Conservation (phyloP, 64 coral and sea anemone genomes). For the Acropora yongei region DNA sequence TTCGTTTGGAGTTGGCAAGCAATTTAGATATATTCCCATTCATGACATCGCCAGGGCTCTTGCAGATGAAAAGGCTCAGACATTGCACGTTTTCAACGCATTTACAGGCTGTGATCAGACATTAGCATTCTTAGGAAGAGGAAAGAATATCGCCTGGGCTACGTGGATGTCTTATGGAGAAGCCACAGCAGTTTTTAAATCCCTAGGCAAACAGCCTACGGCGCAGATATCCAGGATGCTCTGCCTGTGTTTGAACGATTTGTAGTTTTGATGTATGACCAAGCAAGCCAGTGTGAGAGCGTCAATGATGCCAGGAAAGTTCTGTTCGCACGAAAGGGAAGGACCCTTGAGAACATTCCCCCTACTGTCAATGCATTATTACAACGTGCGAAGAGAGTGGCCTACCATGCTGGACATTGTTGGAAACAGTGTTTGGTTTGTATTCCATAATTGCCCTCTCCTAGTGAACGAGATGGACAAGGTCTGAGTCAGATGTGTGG, state of each 20-base stretch:
- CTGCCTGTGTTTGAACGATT: slow-evolving; percentile 68
- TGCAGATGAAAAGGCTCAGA: slow-evolving; percentile 46
- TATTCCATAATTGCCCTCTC: too few species aligned
- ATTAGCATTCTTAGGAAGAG: slow-evolving; percentile 28
- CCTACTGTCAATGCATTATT: too few species aligned
- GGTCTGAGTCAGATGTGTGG: too few species aligned
- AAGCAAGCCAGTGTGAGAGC: slow-evolving; percentile 20
- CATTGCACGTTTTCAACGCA: slow-evolving; percentile 58
- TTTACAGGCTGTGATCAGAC: slow-evolving; percentile 77
- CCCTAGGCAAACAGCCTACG: slow-evolving; percentile 18
- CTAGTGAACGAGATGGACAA: too few species aligned
- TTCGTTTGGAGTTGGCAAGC: slow-evolving; percentile 53
- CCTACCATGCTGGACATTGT: too few species aligned
- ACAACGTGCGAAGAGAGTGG: too few species aligned
- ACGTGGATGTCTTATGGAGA: too few species aligned
- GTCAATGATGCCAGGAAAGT: slow-evolving; percentile 71
- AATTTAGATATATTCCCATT: too few species aligned
- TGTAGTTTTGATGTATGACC: slow-evolving; percentile 74
- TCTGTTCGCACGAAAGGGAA: slow-evolving; percentile 65
- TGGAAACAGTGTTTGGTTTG: too few species aligned
- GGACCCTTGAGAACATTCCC: slow-evolving; percentile 65
- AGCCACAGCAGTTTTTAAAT: slow-evolving; percentile 39
- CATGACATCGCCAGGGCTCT: too few species aligned
- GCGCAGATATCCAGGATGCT: slow-evolving; percentile 26
- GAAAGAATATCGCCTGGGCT: slow-evolving; percentile 68